Evolutionary conservation across 2,888 invertebrate genomes (phyloP).

Genomic region (Neoitamus cyanurus): DNA sequence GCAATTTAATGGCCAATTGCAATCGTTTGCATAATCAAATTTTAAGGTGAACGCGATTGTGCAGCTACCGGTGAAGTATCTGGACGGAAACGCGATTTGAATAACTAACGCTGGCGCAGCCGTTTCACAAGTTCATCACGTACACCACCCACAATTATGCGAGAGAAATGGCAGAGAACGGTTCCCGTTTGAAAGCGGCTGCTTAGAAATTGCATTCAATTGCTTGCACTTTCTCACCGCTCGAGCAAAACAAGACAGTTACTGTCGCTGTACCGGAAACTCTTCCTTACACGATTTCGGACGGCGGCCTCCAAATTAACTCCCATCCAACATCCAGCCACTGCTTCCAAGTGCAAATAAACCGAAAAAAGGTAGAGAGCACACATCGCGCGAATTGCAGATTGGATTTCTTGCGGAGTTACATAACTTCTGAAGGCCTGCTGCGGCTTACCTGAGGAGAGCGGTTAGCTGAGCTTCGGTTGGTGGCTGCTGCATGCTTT

Average conservation of each 20-base stretch:
- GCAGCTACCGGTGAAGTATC: constrained; percentile 8
- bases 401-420: constrained; percentile 17
- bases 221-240: background rate
- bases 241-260: background rate
- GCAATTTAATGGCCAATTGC: constrained; percentile 21
- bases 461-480: background rate
- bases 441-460: background rate
- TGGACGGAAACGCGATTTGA: constrained; percentile 8
- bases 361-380: background rate
- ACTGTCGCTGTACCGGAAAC: background rate
- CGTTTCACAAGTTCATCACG: constrained; percentile 22
- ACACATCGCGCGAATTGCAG: background rate
- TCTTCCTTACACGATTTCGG: constrained; percentile 23
- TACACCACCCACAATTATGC: constrained; percentile 2
- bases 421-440: background rate
- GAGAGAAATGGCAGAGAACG: background rate
- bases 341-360: background rate
- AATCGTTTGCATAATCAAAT: constrained; percentile 16
- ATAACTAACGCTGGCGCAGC: background rate
- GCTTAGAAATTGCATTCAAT: constrained; percentile 3
- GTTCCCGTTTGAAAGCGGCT: background rate
- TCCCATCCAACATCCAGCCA: background rate
- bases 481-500: background rate
- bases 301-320: background rate
- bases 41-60: background rate